A percentile compares a stretch with the other conserved stretches of the same genome.
Conservation (phyloP, 2,113 vertebrate genomes). For the Seriola aureovittata region DNA sequence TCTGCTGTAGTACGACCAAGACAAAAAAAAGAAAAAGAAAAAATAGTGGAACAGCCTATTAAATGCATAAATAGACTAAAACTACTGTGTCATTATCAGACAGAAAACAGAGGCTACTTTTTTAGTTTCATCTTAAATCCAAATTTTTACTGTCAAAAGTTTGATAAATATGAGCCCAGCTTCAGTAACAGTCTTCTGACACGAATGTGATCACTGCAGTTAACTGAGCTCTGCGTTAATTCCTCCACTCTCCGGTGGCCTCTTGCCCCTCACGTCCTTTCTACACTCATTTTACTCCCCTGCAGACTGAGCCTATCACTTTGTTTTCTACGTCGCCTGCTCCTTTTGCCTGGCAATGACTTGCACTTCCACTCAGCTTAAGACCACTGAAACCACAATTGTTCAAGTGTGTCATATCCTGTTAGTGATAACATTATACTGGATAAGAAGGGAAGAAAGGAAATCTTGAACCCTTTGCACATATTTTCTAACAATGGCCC, state of each 20-base stretch:
- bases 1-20: too few relatives aligned
- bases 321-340: background rate
- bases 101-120: too few relatives aligned
- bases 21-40: too few relatives aligned
- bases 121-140: too few relatives aligned
- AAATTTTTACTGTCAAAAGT: background rate
- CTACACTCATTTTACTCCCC: background rate
- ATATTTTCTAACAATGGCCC: slow-evolving; percentile 35
- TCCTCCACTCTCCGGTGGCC: slow-evolving; percentile 7
- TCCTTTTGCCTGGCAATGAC: slow-evolving; percentile 24
- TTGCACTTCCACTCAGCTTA: slow-evolving; percentile 45
- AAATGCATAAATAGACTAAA: too few relatives aligned
- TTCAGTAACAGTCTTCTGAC: background rate
- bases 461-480: slow-evolving; percentile 23
- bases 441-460: slow-evolving; percentile 7
- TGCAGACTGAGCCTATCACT: slow-evolving; percentile 7
- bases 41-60: too few relatives aligned
- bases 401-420: slow-evolving; percentile 37
- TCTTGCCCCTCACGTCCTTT: background rate
- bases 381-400: slow-evolving; percentile 20
- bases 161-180: background rate
- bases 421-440: slow-evolving; percentile 42
- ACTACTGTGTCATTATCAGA: too few relatives aligned
- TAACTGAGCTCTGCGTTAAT: background rate
- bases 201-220: background rate